These are phyloP conservation scores for Drosophila demipolita DNA, from an alignment of 2,888 invertebrate species.

Conservation along the genomic window DNA sequence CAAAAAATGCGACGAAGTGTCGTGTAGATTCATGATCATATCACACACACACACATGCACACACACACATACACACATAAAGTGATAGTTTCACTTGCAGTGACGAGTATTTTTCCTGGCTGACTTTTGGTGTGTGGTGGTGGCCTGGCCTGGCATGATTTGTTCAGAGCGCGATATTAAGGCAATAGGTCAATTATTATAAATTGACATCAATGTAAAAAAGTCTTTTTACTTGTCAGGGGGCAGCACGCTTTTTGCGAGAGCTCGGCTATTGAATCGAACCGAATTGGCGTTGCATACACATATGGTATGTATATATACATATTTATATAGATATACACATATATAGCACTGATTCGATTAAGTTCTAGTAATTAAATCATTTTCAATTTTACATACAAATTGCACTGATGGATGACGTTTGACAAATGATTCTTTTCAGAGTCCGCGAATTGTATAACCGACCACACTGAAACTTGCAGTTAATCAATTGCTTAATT, in stretches of 20 bases:
- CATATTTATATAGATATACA: background rate
- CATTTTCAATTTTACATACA: constrained; percentile 63
- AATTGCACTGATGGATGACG: constrained; percentile 65
- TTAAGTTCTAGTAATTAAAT: constrained; percentile 78
- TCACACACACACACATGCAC: constrained; percentile 9
- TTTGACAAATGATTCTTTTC: constrained; percentile 53
- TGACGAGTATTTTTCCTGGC: constrained; percentile 62
- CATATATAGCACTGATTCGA: constrained; percentile 69
- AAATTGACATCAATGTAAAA: constrained; percentile 82
- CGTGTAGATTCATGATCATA: constrained; percentile 30
- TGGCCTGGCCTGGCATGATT: constrained; percentile 65
- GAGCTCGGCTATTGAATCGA: constrained; percentile 40
- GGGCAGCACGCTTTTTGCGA: constrained; percentile 53
- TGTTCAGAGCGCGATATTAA: constrained; percentile 78
- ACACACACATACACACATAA: constrained; percentile 14
- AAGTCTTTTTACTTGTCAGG: constrained; percentile 48
- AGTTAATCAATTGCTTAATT: constrained; percentile 28
- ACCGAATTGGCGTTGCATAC: constrained; percentile 44
- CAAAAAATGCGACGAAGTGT: constrained; percentile 29
- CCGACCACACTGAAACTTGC: constrained; percentile 16
- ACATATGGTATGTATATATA: constrained; percentile 9
- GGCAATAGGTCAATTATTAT: constrained; percentile 83
- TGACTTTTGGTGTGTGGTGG: constrained; percentile 35
- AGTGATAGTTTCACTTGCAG: constrained; percentile 25
- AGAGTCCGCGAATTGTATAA: constrained; percentile 53